Base-by-base conservation (phyloP, 2,113 vertebrate genomes). In the Nanorana parkeri region DNA sequence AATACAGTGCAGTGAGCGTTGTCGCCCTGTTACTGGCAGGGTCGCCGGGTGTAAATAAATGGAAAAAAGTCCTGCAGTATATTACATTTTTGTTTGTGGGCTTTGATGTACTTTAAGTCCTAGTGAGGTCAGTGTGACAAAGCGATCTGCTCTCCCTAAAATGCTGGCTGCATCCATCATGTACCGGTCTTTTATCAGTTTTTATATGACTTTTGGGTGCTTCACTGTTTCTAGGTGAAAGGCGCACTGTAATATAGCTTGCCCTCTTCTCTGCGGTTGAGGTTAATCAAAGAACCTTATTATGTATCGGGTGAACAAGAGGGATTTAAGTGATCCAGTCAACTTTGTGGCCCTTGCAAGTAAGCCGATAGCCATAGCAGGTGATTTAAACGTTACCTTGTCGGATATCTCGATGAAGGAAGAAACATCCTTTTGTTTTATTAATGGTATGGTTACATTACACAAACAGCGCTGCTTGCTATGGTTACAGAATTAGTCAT, bases 361-460 rank as follows among this genome's bases (percentile, higher is more conserved):
- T 58, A 60, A 79, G 66, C n/a, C 28, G 66, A 80, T 61, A 58
- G 17, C 55, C 28, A n/a, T n/a, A 60, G 77, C 65, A 41, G 66
- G 32, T 58, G 77, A 79, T n/a, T 56, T 60, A 51, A 52, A 56
- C 3, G 54, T 60, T 61, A 16, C 52, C 26, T 19, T 24, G 21
- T 68, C 77, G 4, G 15, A 29, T 78, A 78, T 58, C 19, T 32
- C 20, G 32, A 79, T 10, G 63, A 20, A 24, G 64, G 28, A 66
- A 58, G 64, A 32, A 79, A 26, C 24, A 7, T 16, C 21, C 5
- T 26, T 68, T 15, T 79, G 65, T 69, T 60, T 68, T 68, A 79
- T 79, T 79, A 41, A 79, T 79, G 77, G 19, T 69, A 17, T 47
- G 66, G 32, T 69, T 80, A 26, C 78, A 61, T 69, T 68, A 80